These are phyloP conservation scores for Chroicocephalus ridibundus DNA, from an alignment of 2,113 vertebrate species.

Conservation along the genomic window DNA sequence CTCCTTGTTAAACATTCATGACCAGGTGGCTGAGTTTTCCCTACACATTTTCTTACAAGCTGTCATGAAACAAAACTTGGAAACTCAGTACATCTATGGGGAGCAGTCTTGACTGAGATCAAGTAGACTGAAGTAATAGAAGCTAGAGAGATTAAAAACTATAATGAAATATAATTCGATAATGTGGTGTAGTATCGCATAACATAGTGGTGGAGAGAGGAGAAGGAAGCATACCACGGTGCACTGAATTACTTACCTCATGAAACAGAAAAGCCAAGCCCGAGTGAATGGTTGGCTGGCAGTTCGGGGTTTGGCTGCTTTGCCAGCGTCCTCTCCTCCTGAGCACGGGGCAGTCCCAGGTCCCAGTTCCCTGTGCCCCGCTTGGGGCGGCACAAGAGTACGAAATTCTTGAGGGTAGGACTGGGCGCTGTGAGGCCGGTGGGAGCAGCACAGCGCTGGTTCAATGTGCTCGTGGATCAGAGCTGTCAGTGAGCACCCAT, in stretches of 20 bases:
- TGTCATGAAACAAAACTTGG: neutral
- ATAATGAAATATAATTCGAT: neutral
- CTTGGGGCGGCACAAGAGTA: fast-evolving
- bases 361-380: neutral
- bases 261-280: neutral
- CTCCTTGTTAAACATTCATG: neutral
- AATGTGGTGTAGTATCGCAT: too few species aligned
- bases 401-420: neutral
- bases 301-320: neutral
- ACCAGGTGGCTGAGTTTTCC: neutral
- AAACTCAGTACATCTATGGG: neutral
- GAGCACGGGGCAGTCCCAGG: fast-evolving
- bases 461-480: neutral
- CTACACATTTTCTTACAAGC: neutral
- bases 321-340: neutral
- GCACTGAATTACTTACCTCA: neutral
- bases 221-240: neutral
- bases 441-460: neutral
- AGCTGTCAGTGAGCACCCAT: neutral
- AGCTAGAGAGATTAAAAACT: neutral
- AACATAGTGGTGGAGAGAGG: neutral
- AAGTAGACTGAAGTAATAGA: neutral
- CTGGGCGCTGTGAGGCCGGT: neutral
- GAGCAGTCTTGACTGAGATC: neutral
- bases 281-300: neutral